These are phyloP conservation scores for Rhadinocentrus ornatus DNA, from an alignment of 2,797 vertebrate species.

Conservation along the genomic window DNA sequence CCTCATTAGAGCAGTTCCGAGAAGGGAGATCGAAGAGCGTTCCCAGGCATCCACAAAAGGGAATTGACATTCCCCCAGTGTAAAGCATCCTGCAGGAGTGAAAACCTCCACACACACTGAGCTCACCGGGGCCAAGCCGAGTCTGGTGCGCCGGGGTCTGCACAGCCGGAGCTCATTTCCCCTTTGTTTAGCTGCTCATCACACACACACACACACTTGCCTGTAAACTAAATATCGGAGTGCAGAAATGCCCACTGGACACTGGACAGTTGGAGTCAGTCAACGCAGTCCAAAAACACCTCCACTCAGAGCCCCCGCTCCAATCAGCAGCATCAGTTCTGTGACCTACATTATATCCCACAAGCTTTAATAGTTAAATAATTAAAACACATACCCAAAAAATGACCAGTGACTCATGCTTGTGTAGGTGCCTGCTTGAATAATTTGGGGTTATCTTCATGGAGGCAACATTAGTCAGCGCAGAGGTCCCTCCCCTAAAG, in stretches of 20 bases:
- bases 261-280: conserved; percentile 26
- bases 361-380: conserved; percentile 50
- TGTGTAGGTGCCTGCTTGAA: conserved; percentile 36
- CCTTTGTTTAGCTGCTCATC: conserved; percentile 66
- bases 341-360: conserved; percentile 65
- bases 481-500: conserved; percentile 62
- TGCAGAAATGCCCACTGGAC: conserved; percentile 38
- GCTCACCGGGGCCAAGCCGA: conserved; percentile 60
- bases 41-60: conserved; percentile 82
- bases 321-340: conserved; percentile 45
- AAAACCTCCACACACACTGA: conserved; percentile 68
- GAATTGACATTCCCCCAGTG: conserved; percentile 80
- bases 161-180: conserved; percentile 67
- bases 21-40: conserved; percentile 77
- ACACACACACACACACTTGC: conserved; percentile 51
- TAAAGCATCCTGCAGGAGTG: conserved; percentile 66
- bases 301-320: conserved; percentile 13
- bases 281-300: conserved; percentile 13
- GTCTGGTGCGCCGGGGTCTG: conserved; percentile 45
- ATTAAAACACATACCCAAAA: conserved; percentile 55
- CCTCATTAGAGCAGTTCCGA: conserved; percentile 82
- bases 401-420: conserved; percentile 41
- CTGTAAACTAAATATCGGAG: conserved; percentile 59
- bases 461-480: conserved; percentile 68
- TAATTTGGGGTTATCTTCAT: conserved; percentile 55